A percentile compares a stretch with the other conserved stretches of the same genome.
These are phyloP conservation scores for Drosophila trichaetosa DNA, from an alignment of 2,888 invertebrate genomes.

Conservation along the genomic window DNA sequence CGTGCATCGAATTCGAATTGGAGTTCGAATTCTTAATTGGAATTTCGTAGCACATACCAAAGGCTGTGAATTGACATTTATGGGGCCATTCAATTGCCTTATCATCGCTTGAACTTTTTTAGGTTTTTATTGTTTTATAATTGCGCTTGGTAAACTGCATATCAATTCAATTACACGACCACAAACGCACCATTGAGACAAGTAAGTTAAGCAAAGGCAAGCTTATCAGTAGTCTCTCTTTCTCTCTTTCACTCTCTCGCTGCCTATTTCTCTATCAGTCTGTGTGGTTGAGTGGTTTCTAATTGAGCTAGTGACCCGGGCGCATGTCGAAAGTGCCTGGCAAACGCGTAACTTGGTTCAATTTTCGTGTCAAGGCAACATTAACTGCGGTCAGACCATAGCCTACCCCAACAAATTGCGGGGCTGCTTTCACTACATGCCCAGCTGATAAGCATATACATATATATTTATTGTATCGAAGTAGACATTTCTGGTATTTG, in stretches of 20 bases:
- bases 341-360: slow-evolving; percentile 41
- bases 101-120: slow-evolving; percentile 47
- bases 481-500: slow-evolving; percentile 3
- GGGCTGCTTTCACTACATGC: slow-evolving; percentile 11
- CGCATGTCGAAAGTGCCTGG: slow-evolving; percentile 18
- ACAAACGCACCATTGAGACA: slow-evolving; percentile 17
- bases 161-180: slow-evolving; percentile 61
- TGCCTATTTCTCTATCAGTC: slow-evolving; percentile 1
- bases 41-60: slow-evolving; percentile 11
- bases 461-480: slow-evolving; percentile 1
- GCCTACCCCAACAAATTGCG: slow-evolving; percentile 70
- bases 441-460: slow-evolving; percentile 57
- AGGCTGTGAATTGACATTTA: slow-evolving; percentile 48
- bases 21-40: background rate
- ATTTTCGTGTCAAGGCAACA: slow-evolving; percentile 58
- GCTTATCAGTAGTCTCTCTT: slow-evolving; percentile 47
- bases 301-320: slow-evolving; percentile 62
- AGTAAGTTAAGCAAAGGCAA: slow-evolving; percentile 28
- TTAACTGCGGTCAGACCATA: slow-evolving; percentile 38
- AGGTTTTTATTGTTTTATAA: slow-evolving; percentile 57
- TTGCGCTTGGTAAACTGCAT: slow-evolving; percentile 62
- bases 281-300: slow-evolving; percentile 42
- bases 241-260: background rate
- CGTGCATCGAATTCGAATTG: slow-evolving; percentile 18
- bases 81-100: slow-evolving; percentile 33